Evolutionary conservation across 2,113 vertebrate species (phyloP), one percentile per base, ranked within the genome.

Genomic region (Polypterus senegalus): DNA sequence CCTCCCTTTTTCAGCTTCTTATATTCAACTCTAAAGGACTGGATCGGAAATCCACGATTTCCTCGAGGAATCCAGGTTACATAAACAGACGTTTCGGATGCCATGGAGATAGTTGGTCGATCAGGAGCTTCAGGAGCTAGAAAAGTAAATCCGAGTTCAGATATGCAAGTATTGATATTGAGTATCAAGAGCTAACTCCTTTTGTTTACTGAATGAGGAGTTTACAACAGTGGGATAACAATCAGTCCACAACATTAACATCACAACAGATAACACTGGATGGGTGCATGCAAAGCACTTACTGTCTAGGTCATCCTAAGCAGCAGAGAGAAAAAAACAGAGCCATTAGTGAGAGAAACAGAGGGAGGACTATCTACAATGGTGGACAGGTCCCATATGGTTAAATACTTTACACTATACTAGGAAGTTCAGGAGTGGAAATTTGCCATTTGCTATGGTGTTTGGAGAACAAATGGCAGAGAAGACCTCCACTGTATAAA

Each of bases 31-130:
- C 87, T 86, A 74, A 98, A 98, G 1, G 91, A 94, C 74, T 94
- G 93, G 78, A 98, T 96, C 8, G 96, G 96, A 73, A 96, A 97
- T 6, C 96, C 96, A 0, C 94, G 88, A 3, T 98, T 98, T 4
- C 93, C 94, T 0, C 94, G 89, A 44, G 96, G 96, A 70, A 98
- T 98, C 96, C 96, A 98, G 5, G 94, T 95, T 71, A 98, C 96
- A 0, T 94, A 98, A 1, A 93, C 94, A 0, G 96, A 98, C 0
- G 92, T 97, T 73, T 97, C 94, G 0, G 93, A 90, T 1, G 94
- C 96, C 70, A 85, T 93, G 69, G 96, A 95, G 74, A 98, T 92
- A 0, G 96, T 98, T 67, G 96, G 94, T 57, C 92, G 93, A 80
- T 98, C 96, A 0, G 96, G 96, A 57, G 96, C 96, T 77, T 98